These are phyloP conservation scores for Gymnothorax reevesii DNA, from an alignment of 2,797 vertebrate species.

Conservation along the genomic window DNA sequence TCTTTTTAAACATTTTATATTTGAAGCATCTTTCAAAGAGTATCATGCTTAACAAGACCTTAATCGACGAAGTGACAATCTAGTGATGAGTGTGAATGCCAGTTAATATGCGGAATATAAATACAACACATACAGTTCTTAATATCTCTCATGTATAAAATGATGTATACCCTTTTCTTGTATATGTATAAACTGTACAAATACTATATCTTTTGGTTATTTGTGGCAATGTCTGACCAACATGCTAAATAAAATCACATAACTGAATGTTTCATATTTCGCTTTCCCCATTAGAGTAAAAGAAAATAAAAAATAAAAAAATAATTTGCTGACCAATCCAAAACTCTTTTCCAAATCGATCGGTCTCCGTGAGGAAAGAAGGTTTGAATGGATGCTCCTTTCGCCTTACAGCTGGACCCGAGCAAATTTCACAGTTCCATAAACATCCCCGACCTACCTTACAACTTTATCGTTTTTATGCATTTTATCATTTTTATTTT, in stretches of 20 bases:
- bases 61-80: constrained; percentile 87
- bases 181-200: constrained; percentile 84
- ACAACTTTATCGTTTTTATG: constrained; percentile 71
- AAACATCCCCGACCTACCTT: constrained; percentile 97
- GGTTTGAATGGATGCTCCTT: constrained; percentile 89
- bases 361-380: constrained; percentile 78
- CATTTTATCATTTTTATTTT: not conserved
- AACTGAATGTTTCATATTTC: constrained; percentile 67
- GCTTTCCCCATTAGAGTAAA: constrained; percentile 51
- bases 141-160: constrained; percentile 75
- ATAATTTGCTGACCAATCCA: constrained; percentile 66
- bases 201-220: constrained; percentile 93
- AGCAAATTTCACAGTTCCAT: constrained; percentile 99
- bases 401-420: constrained; percentile 99
- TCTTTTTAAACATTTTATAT: constrained; percentile 56
- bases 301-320: constrained; percentile 25
- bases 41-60: constrained; percentile 90
- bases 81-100: constrained; percentile 71
- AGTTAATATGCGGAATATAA: constrained; percentile 64
- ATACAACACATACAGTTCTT: constrained; percentile 63
- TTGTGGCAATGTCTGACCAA: constrained; percentile 83
- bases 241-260: constrained; percentile 80
- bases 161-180: constrained; percentile 72
- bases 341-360: constrained; percentile 77
- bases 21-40: constrained; percentile 84